Evolutionary conservation across 2,113 vertebrate genomes (phyloP), one percentile per base, ranked within the genome.

Genomic region (Pleuronectes platessa): DNA sequence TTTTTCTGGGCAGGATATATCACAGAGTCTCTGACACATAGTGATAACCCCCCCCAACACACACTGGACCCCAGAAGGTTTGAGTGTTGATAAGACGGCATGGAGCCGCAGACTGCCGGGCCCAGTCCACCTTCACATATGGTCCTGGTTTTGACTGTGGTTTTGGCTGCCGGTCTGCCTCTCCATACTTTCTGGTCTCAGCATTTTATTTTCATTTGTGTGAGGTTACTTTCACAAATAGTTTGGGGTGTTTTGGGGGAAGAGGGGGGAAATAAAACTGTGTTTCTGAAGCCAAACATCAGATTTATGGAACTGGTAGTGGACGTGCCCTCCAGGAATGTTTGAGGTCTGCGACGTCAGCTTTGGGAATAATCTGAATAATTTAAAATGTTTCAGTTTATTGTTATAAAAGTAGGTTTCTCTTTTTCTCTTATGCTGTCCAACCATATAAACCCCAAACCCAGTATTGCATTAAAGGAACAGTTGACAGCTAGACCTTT

Each of bases 91-190:
- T 83, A 84, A 86, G 81, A 58, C 76, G 59, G 54, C 42, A n/a
- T 47, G 56, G 76, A 82, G 61, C 78, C 71, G 8, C 68, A 27
- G 27, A 55, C 55, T 82, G 27, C 65, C 8, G 5, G 20, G 63
- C 76, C 74, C 76, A 49, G 3, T n/a, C 61, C 53, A 70, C 27
- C 10, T 45, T 26, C 78, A 84, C 91, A 92, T 72, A 66, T 91
- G 91, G 67, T 90, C 77, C 68, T 78, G 76, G 56, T 91, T 90
- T 86, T 23, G 5, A 59, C 68, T 79, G 89, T 61, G 89, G 88
- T 87, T 51, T 89, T 91, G 86, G 88, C 86, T 79, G 72, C 37
- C 1, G 26, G 51, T 67, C 73, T 45, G 35, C 40, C 51, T 10
- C 59, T 68, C 62, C 82, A 81, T 83, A 35, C 80, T 83, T 85